These are phyloP conservation scores for Phrynosoma platyrhinos DNA, from an alignment of 2,113 vertebrate genomes.

Conservation along the genomic window DNA sequence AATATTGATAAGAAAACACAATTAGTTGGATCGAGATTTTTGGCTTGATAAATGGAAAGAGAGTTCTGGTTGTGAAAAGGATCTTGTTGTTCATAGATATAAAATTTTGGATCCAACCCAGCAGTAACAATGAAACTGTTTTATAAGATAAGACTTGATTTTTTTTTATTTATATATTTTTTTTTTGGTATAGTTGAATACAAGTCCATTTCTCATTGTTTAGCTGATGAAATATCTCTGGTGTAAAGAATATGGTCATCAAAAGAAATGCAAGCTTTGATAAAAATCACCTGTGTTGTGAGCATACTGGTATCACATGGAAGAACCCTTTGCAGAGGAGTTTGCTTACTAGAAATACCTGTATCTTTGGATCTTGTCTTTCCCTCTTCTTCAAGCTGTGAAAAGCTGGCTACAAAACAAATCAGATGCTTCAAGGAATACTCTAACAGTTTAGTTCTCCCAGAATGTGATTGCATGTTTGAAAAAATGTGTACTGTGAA, in stretches of 20 bases:
- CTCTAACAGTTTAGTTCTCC: background rate
- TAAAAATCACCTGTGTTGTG: background rate
- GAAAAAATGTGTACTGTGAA: background rate
- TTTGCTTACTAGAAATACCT: background rate
- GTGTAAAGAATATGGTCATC: background rate
- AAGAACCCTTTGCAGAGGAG: background rate
- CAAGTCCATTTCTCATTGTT: slow-evolving; percentile 59
- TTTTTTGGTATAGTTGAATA: slow-evolving; percentile 68
- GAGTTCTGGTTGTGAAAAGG: background rate
- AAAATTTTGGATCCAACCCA: slow-evolving; percentile 7
- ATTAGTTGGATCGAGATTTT: slow-evolving; percentile 37
- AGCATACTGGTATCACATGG: background rate
- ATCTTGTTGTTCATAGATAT: background rate
- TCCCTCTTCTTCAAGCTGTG: too few relatives aligned
- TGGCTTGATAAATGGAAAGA: background rate
- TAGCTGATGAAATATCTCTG: background rate
- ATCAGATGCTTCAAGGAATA: background rate
- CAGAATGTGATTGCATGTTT: background rate
- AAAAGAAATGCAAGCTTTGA: background rate
- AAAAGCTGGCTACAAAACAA: background rate
- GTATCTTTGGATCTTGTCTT: background rate
- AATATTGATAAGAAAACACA: slow-evolving; percentile 82
- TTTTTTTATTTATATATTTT: too few relatives aligned
- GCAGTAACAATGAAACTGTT: slow-evolving; percentile 75
- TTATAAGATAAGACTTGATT: slow-evolving; percentile 79